Base-by-base conservation (phyloP, 2,797 vertebrate genomes). In the Gymnoscopelus braueri region DNA sequence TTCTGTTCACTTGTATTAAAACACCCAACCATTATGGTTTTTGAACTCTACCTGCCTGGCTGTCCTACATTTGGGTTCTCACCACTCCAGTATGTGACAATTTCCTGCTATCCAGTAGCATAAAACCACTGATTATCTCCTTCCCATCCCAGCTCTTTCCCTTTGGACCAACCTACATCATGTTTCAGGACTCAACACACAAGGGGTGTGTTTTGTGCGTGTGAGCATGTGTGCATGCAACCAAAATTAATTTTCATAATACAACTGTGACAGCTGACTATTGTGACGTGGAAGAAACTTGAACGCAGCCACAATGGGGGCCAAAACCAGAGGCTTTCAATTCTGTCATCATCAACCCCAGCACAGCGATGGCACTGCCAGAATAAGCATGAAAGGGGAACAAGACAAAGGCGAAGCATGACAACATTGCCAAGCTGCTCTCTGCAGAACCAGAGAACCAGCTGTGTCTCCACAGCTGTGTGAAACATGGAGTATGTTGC, bases 381-480 rank as follows among this genome's bases (percentile, higher is more conserved):
- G 74, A 83, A 69, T 44, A 53, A 84, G 50, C 54, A 23, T 32
- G 64, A 60, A 80, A 54, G 44, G 32, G 52, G 64, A 77, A 72
- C 13, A 10, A 51, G 69, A 72, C 0, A 19, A 74, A 77, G 69
- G 54, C 57, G 64, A 69, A 80, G 23, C 68, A 70, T 67, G 66
- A 73, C 75, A 80, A 19, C 50, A 29, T 50, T 54, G 74, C 70
- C 7, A 13, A 80, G 72, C 2, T 49, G 72, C 67, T 86, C 79
- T 62, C 51, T 32, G 60, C 57, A 59, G 75, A 77, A 81, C 69
- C 66, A 75, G 77, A 74, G 81, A 87, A 85, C 73, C 89, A 92
- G 83, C 89, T 91, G 88, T 78, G 74, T 67, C 35, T 86, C 76
- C 76, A 77, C 86, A 88, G 83, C 84, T 88, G 84, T 72, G 73